Evolutionary conservation across 1,140 invertebrate genomes (phyloP).

Genomic region (Zophobas morio): DNA sequence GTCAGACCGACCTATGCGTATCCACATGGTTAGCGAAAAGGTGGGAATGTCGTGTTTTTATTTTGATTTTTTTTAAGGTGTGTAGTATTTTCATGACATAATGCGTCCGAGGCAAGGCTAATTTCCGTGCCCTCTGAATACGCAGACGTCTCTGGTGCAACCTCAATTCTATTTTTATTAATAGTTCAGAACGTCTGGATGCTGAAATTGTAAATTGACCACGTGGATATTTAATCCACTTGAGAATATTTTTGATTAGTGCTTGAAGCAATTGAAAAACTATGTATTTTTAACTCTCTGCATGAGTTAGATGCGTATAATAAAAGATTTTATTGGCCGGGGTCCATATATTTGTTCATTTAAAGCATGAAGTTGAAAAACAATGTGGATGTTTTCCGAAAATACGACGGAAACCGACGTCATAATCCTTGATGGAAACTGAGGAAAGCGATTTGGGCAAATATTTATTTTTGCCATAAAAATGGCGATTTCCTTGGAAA

Average conservation of each 20-base stretch:
- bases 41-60: too few species aligned
- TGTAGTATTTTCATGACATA: too few species aligned
- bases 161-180: slow-evolving; percentile 45
- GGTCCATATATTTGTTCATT: slow-evolving; percentile 18
- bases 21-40: too few species aligned
- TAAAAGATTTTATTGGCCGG: slow-evolving; percentile 17
- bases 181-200: slow-evolving; percentile 39
- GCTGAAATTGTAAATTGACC: slow-evolving; percentile 45
- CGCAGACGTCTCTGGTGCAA: slow-evolving; percentile 34
- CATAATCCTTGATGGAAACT: neutral
- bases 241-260: slow-evolving; percentile 18
- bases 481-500: slow-evolving; percentile 4
- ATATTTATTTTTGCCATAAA: slow-evolving; percentile 22
- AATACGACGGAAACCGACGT: slow-evolving; percentile 1
- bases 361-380: slow-evolving; percentile 8
- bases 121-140: slow-evolving; percentile 27
- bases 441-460: neutral
- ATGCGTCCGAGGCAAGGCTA: neutral
- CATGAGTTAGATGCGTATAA: neutral
- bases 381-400: slow-evolving; percentile 1
- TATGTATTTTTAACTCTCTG: slow-evolving; percentile 18
- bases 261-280: slow-evolving; percentile 22
- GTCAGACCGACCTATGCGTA: too few species aligned
- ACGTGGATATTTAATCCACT: slow-evolving; percentile 46
- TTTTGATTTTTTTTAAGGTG: too few species aligned